Conservation (phyloP, 2,113 vertebrate genomes). For the Anser cygnoides region DNA sequence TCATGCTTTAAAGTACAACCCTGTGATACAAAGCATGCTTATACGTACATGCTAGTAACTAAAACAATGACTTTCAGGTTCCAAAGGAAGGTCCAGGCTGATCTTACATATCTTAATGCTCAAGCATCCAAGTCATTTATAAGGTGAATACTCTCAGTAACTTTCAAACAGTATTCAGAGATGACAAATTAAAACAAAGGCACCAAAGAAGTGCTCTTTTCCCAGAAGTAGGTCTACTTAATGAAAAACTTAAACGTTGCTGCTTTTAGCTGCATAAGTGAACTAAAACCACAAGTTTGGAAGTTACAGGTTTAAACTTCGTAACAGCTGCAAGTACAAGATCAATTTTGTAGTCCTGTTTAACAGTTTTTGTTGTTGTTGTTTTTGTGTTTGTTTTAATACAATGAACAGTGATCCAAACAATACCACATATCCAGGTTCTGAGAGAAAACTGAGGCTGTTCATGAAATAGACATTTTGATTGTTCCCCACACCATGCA, state of each 20-base stretch:
- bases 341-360: neutral
- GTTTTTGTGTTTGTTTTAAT: neutral
- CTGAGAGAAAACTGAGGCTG: neutral
- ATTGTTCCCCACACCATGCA: neutral
- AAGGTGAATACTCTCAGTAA: neutral
- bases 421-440: neutral
- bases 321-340: neutral
- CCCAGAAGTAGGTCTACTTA: neutral
- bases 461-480: neutral
- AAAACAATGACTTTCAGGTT: neutral
- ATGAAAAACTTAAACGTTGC: neutral
- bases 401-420: neutral
- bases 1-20: conserved; percentile 24
- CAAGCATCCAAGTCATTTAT: neutral
- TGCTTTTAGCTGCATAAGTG: neutral
- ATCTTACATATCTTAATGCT: neutral
- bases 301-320: neutral
- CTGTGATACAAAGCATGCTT: neutral
- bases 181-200: conserved; percentile 31
- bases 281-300: neutral
- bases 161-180: conserved; percentile 9
- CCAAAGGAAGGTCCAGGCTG: neutral
- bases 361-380: neutral
- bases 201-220: neutral
- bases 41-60: conserved; percentile 19